Conservation (phyloP, 2,888 invertebrate species). For the Protula sp. region DNA sequence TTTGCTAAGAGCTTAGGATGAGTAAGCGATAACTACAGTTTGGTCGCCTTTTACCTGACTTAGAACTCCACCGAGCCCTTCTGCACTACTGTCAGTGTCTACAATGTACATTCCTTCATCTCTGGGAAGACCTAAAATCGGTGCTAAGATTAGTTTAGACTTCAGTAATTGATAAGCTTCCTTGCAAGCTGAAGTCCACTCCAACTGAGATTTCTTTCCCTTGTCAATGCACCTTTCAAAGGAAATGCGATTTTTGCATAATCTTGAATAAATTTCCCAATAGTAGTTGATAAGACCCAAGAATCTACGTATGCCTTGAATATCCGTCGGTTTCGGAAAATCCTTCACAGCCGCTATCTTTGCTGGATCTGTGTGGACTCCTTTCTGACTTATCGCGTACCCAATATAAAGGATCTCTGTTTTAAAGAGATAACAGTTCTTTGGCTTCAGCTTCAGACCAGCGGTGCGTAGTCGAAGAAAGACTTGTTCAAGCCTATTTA, state of each 20-base stretch:
- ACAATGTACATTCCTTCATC: constrained; percentile 7
- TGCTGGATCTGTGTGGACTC: constrained; percentile 16
- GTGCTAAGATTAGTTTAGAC: constrained; percentile 2
- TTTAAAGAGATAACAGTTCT: not conserved
- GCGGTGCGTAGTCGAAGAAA: not conserved
- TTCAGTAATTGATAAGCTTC: constrained; percentile 6
- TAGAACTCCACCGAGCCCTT: too few relatives aligned
- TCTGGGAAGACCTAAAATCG: constrained; percentile 5
- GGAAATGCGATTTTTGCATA: constrained; percentile 3
- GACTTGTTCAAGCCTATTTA: not conserved
- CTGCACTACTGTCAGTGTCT: too few relatives aligned
- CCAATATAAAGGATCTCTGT: constrained; percentile 15
- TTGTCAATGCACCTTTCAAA: not conserved
- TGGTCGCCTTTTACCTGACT: constrained; percentile 3
- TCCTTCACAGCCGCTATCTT: constrained; percentile 10
- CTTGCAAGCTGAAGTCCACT: constrained; percentile 12
- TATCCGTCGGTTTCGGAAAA: not conserved
- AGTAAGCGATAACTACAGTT: constrained; percentile 9
- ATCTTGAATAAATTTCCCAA: not conserved
- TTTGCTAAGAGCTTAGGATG: constrained; percentile 2
- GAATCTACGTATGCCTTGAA: constrained; percentile 3
- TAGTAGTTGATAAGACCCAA: constrained; percentile 5
- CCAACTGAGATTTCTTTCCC: constrained; percentile 2
- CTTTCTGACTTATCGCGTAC: constrained; percentile 14
- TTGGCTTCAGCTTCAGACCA: not conserved